These are phyloP conservation scores for Anoura caudifer DNA, from an alignment of 2,113 vertebrate genomes.

Conservation along the genomic window DNA sequence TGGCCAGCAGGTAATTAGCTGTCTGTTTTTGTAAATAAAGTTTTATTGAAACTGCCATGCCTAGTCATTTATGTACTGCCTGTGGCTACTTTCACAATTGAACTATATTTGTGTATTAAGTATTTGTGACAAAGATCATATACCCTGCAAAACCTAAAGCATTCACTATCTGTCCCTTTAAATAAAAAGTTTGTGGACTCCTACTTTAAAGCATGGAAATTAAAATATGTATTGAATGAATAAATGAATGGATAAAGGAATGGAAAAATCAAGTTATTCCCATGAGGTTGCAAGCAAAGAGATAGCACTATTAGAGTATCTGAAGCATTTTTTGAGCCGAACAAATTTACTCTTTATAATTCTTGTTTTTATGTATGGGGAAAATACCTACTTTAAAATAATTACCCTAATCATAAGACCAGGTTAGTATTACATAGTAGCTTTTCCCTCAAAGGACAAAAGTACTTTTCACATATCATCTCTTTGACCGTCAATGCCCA, in stretches of 20 bases:
- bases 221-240: not conserved
- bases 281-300: not conserved
- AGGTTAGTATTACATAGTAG: not conserved
- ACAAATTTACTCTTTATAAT: not conserved
- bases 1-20: not conserved
- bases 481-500: not conserved
- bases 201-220: not conserved
- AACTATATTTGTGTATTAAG: not conserved
- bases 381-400: not conserved
- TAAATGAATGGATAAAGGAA: not conserved
- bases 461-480: not conserved
- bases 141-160: not conserved
- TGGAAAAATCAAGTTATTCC: not conserved
- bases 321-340: not conserved
- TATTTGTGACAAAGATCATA: not conserved
- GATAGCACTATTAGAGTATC: not conserved
- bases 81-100: not conserved
- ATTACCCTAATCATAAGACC: not conserved
- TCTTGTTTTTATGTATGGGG: not conserved
- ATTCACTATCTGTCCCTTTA: not conserved
- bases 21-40: not conserved
- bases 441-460: not conserved
- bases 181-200: not conserved
- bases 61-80: not conserved
- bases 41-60: not conserved